These are phyloP conservation scores for Ophonus ardosiacus DNA, from an alignment of 2,888 invertebrate genomes.

Conservation along the genomic window DNA sequence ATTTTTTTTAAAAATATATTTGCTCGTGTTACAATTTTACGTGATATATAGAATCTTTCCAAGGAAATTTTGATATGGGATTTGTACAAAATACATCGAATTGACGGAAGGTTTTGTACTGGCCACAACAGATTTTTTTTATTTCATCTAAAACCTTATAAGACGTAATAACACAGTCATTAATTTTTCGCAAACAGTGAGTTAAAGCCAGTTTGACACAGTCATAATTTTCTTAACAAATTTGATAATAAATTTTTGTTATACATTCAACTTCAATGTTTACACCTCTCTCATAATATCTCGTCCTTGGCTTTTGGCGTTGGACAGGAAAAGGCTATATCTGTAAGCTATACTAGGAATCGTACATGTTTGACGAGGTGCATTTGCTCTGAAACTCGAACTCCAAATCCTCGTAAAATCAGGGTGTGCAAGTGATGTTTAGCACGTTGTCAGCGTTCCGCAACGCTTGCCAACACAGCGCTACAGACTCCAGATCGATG, in stretches of 20 bases:
- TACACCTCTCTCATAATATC: neutral
- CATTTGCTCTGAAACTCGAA: conserved; percentile 4
- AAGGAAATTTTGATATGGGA: too few relatives aligned
- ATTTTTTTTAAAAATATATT: too few relatives aligned
- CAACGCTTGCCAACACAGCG: neutral
- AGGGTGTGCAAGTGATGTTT: conserved; percentile 42
- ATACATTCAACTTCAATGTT: neutral
- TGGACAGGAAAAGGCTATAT: neutral
- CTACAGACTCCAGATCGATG: neutral
- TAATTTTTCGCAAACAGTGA: too few relatives aligned
- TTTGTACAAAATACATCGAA: too few relatives aligned
- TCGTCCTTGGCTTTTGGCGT: too few relatives aligned
- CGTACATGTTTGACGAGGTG: conserved; percentile 25
- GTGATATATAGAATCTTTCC: too few relatives aligned
- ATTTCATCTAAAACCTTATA: too few relatives aligned
- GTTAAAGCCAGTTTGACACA: too few relatives aligned
- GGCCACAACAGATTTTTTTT: too few relatives aligned
- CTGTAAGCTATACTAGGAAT: neutral
- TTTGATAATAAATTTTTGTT: neutral
- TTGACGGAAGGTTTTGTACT: too few relatives aligned
- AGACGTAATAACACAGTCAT: too few relatives aligned
- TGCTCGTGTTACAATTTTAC: too few relatives aligned
- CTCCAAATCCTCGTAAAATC: conserved; percentile 45
- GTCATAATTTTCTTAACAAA: neutral
- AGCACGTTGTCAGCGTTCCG: conserved; percentile 33